These are phyloP conservation scores for Apodemus agrarius DNA, from an alignment of 2,797 vertebrate genomes.

Conservation along the genomic window DNA sequence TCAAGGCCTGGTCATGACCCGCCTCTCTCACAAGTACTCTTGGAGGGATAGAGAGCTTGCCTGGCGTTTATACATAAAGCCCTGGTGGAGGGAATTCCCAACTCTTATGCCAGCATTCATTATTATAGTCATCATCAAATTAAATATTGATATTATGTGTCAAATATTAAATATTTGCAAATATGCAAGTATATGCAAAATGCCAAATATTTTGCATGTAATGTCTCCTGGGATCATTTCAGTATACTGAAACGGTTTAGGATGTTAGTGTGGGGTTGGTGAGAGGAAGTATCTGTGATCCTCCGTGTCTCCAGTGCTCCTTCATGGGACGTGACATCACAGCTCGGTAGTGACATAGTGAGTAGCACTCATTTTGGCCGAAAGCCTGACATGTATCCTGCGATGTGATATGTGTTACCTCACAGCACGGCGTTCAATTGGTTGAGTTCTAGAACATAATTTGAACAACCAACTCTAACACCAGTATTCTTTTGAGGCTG, in stretches of 20 bases:
- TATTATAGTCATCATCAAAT: background rate
- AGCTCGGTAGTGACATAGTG: background rate
- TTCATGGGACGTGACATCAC: background rate
- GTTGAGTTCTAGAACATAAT: background rate
- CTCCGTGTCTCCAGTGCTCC: background rate
- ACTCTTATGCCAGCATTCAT: background rate
- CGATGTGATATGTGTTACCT: background rate
- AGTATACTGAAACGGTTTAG: background rate
- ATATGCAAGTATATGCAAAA: background rate
- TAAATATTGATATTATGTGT: background rate
- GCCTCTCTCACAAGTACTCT: background rate
- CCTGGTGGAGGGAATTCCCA: background rate
- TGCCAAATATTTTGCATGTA: background rate
- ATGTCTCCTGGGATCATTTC: background rate
- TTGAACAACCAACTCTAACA: background rate
- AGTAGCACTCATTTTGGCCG: background rate
- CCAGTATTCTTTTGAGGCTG: background rate
- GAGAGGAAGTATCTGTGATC: background rate
- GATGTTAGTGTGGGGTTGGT: background rate
- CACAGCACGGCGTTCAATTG: background rate
- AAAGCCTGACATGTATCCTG: background rate
- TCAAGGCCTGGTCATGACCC: background rate
- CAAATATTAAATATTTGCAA: background rate
- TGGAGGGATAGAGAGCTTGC: background rate
- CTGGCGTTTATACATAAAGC: background rate